phyloP scores from a whole-genome alignment of 2,888 invertebrate genomes.

The Chaetogeoica ovagalla region DNA sequence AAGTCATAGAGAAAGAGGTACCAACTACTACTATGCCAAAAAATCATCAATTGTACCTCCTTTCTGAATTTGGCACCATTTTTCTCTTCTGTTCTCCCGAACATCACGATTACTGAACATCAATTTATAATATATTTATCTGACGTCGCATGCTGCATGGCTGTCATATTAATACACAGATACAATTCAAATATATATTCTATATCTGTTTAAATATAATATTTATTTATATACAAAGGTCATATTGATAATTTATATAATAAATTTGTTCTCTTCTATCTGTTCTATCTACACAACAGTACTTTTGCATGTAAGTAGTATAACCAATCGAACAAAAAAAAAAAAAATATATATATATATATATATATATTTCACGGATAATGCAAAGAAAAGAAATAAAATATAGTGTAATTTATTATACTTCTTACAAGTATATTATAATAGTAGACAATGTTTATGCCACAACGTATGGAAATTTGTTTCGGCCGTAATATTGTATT shows the following conservation, averaged over 20 bases:
- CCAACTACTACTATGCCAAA: constrained; percentile 58
- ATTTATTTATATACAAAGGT: not conserved
- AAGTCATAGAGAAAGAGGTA: constrained; percentile 95
- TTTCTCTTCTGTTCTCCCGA: constrained; percentile 6
- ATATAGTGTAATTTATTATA: not conserved
- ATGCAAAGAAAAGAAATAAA: not conserved
- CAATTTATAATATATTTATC: constrained; percentile 40
- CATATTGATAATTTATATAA: not conserved
- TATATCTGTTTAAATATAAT: not conserved
- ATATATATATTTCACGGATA: not conserved
- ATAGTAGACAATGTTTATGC: constrained; percentile 1
- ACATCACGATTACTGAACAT: constrained; percentile 29
- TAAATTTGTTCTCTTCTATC: not conserved
- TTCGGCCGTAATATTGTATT: not conserved
- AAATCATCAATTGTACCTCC: constrained; percentile 39
- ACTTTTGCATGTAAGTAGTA: constrained; percentile 41
- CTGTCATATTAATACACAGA: not conserved
- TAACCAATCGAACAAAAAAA: not conserved
- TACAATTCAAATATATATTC: not conserved
- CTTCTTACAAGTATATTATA: not conserved
- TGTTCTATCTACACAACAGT: not conserved
- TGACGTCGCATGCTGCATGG: constrained; percentile 54
- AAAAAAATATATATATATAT: too few species aligned
- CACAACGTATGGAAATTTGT: not conserved
- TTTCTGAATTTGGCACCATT: constrained; percentile 49